Percentiles rank a stretch among this genome's conserved stretches.
Conservation (phyloP, 2,888 invertebrate genomes). For the Pomacea canaliculata region DNA sequence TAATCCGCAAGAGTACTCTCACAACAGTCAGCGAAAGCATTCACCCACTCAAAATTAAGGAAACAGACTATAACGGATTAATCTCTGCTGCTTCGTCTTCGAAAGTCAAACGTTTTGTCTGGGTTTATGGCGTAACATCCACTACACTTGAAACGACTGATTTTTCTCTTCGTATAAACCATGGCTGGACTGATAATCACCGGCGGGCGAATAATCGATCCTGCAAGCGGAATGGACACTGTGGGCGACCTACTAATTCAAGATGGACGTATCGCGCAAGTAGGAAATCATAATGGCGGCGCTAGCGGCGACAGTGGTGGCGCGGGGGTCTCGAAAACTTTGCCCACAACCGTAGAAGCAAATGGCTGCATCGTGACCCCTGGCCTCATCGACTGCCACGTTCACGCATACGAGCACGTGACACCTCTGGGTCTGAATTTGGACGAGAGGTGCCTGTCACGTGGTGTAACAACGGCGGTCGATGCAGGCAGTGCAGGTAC, state of each 20-base stretch:
- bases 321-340: neutral
- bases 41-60: constrained; percentile 4
- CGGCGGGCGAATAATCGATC: constrained; percentile 58
- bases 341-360: constrained; percentile 41
- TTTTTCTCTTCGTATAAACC: neutral
- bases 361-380: constrained; percentile 57
- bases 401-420: constrained; percentile 60
- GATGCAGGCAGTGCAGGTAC: constrained; percentile 64
- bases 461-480: constrained; percentile 59
- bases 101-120: neutral
- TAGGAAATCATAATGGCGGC: constrained; percentile 13
- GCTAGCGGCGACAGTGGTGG: neutral
- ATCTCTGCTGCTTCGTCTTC: neutral
- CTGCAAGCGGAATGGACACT: constrained; percentile 47
- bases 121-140: neutral
- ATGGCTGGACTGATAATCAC: constrained; percentile 38
- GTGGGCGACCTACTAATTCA: constrained; percentile 44
- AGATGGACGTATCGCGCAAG: constrained; percentile 34
- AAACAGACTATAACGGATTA: constrained; percentile 23
- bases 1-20: too few relatives aligned
- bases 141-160: constrained; percentile 3
- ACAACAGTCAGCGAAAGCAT: too few relatives aligned
- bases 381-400: constrained; percentile 64
- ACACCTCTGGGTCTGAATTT: constrained; percentile 62
- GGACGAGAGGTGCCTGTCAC: constrained; percentile 53